These are phyloP conservation scores for Drosophila kambysellisi DNA, from an alignment of 2,888 invertebrate genomes.

Conservation along the genomic window DNA sequence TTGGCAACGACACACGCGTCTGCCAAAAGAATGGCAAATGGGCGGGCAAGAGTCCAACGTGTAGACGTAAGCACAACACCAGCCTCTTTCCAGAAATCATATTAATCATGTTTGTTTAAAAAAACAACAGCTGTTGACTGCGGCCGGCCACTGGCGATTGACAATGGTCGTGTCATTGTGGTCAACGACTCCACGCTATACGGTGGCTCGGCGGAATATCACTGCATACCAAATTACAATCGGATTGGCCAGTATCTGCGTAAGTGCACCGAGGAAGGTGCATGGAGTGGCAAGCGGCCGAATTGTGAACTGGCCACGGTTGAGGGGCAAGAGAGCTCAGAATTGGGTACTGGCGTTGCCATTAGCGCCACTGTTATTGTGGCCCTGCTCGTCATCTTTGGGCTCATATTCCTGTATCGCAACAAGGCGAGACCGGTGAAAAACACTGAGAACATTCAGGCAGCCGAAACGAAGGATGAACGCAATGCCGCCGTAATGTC, in stretches of 20 bases:
- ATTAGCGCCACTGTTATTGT: conserved; percentile 93
- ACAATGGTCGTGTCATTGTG: conserved; percentile 94
- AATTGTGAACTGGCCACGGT: conserved; percentile 90
- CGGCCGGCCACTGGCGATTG: conserved; percentile 91
- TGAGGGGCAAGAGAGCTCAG: conserved; percentile 90
- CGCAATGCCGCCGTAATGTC: conserved; percentile 95
- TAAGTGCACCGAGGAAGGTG: conserved; percentile 93
- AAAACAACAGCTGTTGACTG: conserved; percentile 91
- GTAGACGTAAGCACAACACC: conserved; percentile 89
- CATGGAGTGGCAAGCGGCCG: conserved; percentile 95
- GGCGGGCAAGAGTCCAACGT: conserved; percentile 92
- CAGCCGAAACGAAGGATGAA: conserved; percentile 94
- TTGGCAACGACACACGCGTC: conserved; percentile 91
- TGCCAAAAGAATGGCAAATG: conserved; percentile 93
- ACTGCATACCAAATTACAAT: conserved; percentile 94
- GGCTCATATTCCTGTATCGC: conserved; percentile 92
- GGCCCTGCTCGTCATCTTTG: conserved; percentile 91
- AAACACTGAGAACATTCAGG: conserved; percentile 94
- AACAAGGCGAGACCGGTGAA: conserved; percentile 94
- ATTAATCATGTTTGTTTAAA: background rate
- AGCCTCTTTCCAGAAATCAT: background rate
- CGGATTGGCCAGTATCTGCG: conserved; percentile 92
- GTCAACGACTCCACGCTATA: conserved; percentile 93
- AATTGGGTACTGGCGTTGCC: conserved; percentile 92
- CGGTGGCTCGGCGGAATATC: conserved; percentile 94